Conservation (phyloP, 2,797 vertebrate genomes). For the Varecia variegata region DNA sequence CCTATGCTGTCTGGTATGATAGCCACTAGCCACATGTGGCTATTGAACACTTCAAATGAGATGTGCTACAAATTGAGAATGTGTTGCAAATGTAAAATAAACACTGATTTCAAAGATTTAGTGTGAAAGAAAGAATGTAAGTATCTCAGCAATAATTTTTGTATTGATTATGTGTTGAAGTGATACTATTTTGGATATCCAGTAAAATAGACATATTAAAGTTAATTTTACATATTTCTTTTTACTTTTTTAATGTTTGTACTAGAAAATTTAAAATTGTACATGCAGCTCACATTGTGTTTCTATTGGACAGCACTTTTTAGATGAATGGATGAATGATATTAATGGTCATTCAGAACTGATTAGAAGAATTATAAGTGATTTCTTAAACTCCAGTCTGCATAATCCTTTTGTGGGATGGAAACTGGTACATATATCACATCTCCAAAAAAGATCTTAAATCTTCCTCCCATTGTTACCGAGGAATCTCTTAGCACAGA, state of each 20-base stretch:
- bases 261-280: slow-evolving; percentile 27
- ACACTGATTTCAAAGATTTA: not conserved
- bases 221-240: not conserved
- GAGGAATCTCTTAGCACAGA: slow-evolving; percentile 1
- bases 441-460: slow-evolving; percentile 17
- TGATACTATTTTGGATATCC: not conserved
- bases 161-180: not conserved
- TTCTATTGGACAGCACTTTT: not conserved
- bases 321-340: not conserved
- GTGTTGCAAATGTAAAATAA: not conserved
- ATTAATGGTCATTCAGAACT: not conserved
- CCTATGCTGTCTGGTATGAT: not conserved
- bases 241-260: not conserved
- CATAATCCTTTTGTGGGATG: not conserved
- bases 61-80: not conserved
- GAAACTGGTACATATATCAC: not conserved
- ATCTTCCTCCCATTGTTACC: slow-evolving; percentile 12
- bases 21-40: not conserved
- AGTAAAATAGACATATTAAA: slow-evolving; percentile 35
- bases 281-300: not conserved
- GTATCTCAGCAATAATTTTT: slow-evolving; percentile 16
- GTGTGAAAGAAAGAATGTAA: not conserved
- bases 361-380: slow-evolving; percentile 15
- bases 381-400: slow-evolving; percentile 22
- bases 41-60: not conserved